A percentile compares a stretch with the other conserved stretches of the same genome.
Evolutionary conservation across 2,797 vertebrate species (phyloP).

Genomic region (Bradypodion pumilum): DNA sequence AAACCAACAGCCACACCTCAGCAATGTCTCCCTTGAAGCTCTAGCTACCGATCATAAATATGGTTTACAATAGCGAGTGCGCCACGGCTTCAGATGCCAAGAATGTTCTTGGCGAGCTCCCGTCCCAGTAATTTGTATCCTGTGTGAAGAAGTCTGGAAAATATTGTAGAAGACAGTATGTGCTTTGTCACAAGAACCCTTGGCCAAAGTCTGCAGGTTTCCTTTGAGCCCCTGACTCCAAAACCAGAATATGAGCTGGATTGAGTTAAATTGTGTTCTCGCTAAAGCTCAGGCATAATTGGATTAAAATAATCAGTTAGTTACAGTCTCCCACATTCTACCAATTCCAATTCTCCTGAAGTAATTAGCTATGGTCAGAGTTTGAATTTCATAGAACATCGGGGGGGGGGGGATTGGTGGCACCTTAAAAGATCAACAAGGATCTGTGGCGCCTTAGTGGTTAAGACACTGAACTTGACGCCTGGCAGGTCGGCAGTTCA

Average conservation of each 20-base stretch:
- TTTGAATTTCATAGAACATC: too few species aligned
- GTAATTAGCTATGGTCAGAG: too few species aligned
- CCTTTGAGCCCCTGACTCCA: neutral
- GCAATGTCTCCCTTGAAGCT: conserved; percentile 9
- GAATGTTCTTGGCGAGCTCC: conserved; percentile 22
- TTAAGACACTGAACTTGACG: too few species aligned
- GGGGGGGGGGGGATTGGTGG: too few species aligned
- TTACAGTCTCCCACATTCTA: too few species aligned
- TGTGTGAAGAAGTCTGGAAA: conserved; percentile 26
- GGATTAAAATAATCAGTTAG: neutral
- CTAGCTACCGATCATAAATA: neutral
- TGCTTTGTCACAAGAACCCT: conserved; percentile 5
- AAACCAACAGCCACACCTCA: conserved; percentile 43
- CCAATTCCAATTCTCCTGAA: too few species aligned
- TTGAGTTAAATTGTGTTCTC: conserved; percentile 16
- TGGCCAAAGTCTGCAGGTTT: neutral
- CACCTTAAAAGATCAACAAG: too few species aligned
- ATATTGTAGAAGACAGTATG: conserved; percentile 30
- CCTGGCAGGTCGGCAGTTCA: too few species aligned
- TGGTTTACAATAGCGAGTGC: conserved; percentile 21
- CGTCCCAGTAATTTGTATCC: neutral
- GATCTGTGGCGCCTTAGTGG: too few species aligned
- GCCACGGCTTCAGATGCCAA: neutral
- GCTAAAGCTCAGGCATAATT: neutral
- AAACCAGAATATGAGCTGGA: neutral